A percentile compares a stretch with the other conserved stretches of the same genome.
phyloP scores from a whole-genome alignment of 2,113 vertebrate species.

The Gasterosteus nipponicus region DNA sequence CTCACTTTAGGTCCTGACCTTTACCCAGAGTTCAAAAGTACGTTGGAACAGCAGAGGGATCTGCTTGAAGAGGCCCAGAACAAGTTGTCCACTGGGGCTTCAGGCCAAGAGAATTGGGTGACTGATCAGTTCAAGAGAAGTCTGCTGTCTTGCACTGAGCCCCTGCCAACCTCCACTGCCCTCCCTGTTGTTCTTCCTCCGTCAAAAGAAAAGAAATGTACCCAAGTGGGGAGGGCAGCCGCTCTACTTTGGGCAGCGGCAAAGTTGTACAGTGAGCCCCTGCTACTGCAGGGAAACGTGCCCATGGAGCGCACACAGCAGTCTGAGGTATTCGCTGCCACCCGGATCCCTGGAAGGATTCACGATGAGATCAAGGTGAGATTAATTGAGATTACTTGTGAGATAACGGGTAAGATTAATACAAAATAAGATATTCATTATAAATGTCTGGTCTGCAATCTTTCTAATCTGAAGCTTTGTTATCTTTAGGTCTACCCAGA shows the following conservation, averaged over 20 bases:
- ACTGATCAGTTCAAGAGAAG: conserved; percentile 80
- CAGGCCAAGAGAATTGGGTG: conserved; percentile 81
- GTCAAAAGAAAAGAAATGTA: conserved; percentile 49
- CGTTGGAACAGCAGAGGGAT: conserved; percentile 69
- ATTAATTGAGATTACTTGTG: conserved; percentile 36
- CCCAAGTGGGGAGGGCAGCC: conserved; percentile 75
- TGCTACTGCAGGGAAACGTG: conserved; percentile 73
- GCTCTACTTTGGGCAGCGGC: conserved; percentile 82
- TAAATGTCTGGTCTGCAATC: not conserved
- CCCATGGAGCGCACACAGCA: conserved; percentile 81
- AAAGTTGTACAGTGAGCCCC: conserved; percentile 77
- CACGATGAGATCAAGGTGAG: conserved; percentile 78
- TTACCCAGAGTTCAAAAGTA: conserved; percentile 73
- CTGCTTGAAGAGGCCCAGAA: conserved; percentile 69
- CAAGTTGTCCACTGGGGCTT: conserved; percentile 35
- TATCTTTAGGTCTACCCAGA: conserved; percentile 77
- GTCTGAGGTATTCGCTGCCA: conserved; percentile 80
- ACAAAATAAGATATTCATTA: not conserved
- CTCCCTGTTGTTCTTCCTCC: conserved; percentile 78
- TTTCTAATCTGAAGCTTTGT: conserved; percentile 6
- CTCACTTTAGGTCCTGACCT: conserved; percentile 76
- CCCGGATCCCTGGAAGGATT: conserved; percentile 74
- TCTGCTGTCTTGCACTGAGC: conserved; percentile 74
- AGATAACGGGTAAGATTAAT: not conserved
- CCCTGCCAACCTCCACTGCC: conserved; percentile 80